Evolutionary conservation across 35 echinoderm and acorn worm genomes (phyloP).

Genomic region (Amphiura filiformis): DNA sequence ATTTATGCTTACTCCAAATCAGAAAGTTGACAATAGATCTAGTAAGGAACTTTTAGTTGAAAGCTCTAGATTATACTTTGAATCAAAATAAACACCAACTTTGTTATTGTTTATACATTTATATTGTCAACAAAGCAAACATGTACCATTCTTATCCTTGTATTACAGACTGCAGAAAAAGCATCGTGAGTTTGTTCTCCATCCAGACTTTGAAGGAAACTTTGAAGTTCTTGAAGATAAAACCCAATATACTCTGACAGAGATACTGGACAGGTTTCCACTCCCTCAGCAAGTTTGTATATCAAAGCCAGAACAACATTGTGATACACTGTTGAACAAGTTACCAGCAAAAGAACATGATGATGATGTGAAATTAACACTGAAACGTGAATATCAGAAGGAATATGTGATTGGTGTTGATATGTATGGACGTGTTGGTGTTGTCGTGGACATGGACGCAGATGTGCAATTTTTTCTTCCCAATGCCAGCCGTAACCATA

Average conservation of each 20-base stretch:
- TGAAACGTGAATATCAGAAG: background rate
- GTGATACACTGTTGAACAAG: background rate
- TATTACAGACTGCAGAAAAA: background rate
- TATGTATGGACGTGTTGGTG: background rate
- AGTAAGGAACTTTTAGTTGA: too few species aligned
- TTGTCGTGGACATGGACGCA: background rate
- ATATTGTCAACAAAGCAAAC: too few species aligned
- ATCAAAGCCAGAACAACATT: background rate
- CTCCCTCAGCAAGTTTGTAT: background rate
- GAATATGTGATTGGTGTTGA: constrained; percentile 4
- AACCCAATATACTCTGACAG: background rate
- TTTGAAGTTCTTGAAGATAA: background rate
- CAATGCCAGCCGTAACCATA: background rate
- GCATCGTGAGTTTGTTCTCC: background rate
- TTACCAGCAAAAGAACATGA: background rate
- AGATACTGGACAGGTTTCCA: background rate
- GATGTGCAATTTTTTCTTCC: background rate
- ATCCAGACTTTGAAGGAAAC: background rate
- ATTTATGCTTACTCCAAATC: too few species aligned
- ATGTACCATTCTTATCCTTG: too few species aligned
- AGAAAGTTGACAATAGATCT: too few species aligned
- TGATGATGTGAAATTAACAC: background rate
- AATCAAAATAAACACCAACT: too few species aligned
- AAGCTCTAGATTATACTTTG: too few species aligned
- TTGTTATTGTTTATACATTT: too few species aligned